Evolutionary conservation across 2,797 vertebrate genomes (phyloP).

Genomic region (Pseudochirops cupreus): DNA sequence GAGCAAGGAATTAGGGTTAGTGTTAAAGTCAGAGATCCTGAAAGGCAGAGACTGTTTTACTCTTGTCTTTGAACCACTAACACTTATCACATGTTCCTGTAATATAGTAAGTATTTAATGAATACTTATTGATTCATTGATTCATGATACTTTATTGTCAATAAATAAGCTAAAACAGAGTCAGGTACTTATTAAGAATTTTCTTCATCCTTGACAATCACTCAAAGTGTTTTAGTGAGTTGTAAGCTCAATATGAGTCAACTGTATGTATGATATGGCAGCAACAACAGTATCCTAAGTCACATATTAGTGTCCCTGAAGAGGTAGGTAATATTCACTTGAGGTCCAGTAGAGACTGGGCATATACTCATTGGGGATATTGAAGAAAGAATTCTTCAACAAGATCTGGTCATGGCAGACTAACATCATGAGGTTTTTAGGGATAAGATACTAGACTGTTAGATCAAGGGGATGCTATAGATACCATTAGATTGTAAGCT

Average conservation of each 20-base stretch:
- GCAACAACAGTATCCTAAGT: background rate
- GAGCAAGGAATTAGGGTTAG: background rate
- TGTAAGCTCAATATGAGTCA: background rate
- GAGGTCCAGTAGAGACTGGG: background rate
- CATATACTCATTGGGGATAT: background rate
- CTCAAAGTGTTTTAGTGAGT: background rate
- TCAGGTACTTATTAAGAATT: background rate
- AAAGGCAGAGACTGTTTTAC: background rate
- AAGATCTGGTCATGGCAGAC: background rate
- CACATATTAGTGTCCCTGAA: background rate
- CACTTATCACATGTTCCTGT: background rate
- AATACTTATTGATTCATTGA: background rate
- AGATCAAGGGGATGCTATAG: background rate
- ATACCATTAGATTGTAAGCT: background rate
- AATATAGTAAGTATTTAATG: background rate
- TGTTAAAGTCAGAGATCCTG: background rate
- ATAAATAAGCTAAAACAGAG: background rate
- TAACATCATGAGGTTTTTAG: background rate
- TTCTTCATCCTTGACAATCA: background rate
- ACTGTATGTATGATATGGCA: background rate
- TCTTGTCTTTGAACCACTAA: background rate
- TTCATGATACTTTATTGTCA: background rate
- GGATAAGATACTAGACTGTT: background rate
- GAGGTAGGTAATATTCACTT: background rate
- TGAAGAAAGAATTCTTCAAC: background rate